phyloP scores from a whole-genome alignment of 53 echinoderm and acorn worm species.

The Echinarachnius parma region DNA sequence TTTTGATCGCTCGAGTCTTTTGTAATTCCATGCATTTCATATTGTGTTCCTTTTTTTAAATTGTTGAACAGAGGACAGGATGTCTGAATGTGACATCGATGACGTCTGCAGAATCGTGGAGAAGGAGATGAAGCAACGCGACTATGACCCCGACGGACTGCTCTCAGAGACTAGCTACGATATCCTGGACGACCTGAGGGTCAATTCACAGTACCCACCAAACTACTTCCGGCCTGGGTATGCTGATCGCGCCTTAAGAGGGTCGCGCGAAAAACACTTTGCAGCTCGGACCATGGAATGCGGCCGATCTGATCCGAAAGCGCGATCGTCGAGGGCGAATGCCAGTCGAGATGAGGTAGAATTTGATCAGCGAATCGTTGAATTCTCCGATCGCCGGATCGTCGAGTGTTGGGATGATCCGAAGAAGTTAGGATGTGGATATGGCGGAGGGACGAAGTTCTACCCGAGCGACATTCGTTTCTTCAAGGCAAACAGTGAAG shows the following conservation, averaged over 20 bases:
- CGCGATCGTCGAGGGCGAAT: neutral
- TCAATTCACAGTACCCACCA: conserved; percentile 30
- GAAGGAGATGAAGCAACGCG: conserved; percentile 3
- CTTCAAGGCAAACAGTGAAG: too few relatives aligned
- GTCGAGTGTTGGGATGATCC: neutral
- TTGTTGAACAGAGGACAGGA: too few relatives aligned
- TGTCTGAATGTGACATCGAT: conserved; percentile 1
- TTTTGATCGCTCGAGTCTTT: too few relatives aligned
- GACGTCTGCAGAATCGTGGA: conserved; percentile 26
- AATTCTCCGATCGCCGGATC: neutral
- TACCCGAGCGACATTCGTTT: conserved; percentile 14
- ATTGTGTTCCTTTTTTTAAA: too few relatives aligned
- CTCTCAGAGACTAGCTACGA: conserved; percentile 19
- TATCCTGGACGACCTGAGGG: conserved; percentile 13
- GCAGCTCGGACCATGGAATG: neutral
- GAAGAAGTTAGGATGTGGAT: too few relatives aligned
- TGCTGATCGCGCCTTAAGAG: conserved; percentile 6
- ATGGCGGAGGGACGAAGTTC: neutral
- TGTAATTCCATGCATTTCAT: too few relatives aligned
- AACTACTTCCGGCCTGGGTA: conserved; percentile 28
- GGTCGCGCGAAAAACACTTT: neutral
- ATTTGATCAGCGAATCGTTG: conserved; percentile 10
- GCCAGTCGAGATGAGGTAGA: neutral
- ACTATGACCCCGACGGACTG: conserved; percentile 14
- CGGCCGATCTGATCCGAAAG: neutral